Percentiles rank a stretch among this genome's conserved stretches.
These are phyloP conservation scores for Toxostoma redivivum DNA, from an alignment of 2,113 vertebrate species.

Conservation along the genomic window DNA sequence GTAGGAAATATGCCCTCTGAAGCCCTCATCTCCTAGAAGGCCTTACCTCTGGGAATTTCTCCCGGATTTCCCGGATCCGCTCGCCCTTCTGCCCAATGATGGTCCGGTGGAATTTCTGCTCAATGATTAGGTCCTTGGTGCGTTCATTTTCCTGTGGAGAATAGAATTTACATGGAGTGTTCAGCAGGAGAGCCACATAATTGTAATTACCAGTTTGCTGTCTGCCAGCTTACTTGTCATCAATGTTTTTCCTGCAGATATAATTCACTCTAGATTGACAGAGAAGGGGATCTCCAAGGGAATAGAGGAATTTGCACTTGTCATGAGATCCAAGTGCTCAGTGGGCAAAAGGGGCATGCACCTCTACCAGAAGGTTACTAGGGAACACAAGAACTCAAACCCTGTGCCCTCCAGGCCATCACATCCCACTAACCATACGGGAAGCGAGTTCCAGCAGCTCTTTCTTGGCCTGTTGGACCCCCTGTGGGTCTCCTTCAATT, in stretches of 20 bases:
- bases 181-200: not conserved
- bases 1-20: not conserved
- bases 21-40: not conserved
- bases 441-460: conserved; percentile 97
- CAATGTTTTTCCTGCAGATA: not conserved
- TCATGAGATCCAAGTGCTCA: not conserved
- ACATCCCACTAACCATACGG: conserved; percentile 84
- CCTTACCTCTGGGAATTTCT: conserved; percentile 94
- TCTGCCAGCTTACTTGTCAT: not conserved
- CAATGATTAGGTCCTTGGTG: conserved; percentile 98
- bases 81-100: conserved; percentile 99
- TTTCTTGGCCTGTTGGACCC: conserved; percentile 96
- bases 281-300: not conserved
- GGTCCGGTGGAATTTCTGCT: conserved; percentile 97
- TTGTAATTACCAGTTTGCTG: not conserved
- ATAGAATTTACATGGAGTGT: fast-evolving
- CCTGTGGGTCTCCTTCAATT: conserved; percentile 97
- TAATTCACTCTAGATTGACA: not conserved
- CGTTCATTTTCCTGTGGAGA: conserved; percentile 92
- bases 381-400: not conserved
- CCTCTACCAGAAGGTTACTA: not conserved
- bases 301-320: not conserved
- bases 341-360: not conserved
- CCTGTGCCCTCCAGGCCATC: not conserved
- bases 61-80: conserved; percentile 94